phyloP scores from a whole-genome alignment of 1,140 invertebrate genomes.

The Drosophila micromelanica region DNA sequence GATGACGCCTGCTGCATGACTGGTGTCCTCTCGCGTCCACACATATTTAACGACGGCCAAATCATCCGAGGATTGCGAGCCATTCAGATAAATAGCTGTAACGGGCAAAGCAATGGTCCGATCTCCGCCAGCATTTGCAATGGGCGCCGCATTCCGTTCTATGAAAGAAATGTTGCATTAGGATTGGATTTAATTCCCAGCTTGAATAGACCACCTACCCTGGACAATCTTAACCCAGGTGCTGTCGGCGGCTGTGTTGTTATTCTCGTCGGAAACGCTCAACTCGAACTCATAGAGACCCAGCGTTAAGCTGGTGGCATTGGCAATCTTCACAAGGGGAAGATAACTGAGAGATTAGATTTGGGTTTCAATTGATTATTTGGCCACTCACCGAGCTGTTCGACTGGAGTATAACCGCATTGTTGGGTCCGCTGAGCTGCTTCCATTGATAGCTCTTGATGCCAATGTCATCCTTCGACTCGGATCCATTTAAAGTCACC shows the following conservation, averaged over 20 bases:
- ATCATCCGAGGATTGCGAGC: conserved; percentile 94
- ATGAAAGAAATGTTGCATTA: conserved; percentile 27
- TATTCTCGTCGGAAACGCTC: conserved; percentile 93
- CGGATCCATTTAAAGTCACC: conserved; percentile 91
- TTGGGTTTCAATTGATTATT: conserved; percentile 4
- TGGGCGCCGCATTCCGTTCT: conserved; percentile 95
- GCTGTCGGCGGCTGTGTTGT: conserved; percentile 90
- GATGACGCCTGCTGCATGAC: conserved; percentile 93
- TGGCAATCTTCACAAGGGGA: conserved; percentile 85
- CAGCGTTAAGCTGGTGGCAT: conserved; percentile 92
- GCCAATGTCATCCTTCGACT: conserved; percentile 93
- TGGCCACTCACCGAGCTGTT: conserved; percentile 84
- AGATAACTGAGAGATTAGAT: conserved; percentile 16
- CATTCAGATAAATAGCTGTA: conserved; percentile 92
- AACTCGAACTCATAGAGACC: conserved; percentile 94
- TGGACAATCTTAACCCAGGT: conserved; percentile 94
- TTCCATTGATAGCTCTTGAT: conserved; percentile 94
- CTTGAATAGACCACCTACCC: conserved; percentile 86
- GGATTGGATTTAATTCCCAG: conserved; percentile 11
- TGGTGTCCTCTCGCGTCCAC: conserved; percentile 92
- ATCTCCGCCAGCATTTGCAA: conserved; percentile 94
- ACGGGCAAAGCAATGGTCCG: conserved; percentile 91
- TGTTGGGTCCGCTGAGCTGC: conserved; percentile 88
- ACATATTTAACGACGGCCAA: conserved; percentile 92
- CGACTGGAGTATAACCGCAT: conserved; percentile 84